Evolutionary conservation across 2,113 vertebrate species (phyloP), one percentile per base, ranked within the genome.

Genomic region (Recurvirostra avosetta): DNA sequence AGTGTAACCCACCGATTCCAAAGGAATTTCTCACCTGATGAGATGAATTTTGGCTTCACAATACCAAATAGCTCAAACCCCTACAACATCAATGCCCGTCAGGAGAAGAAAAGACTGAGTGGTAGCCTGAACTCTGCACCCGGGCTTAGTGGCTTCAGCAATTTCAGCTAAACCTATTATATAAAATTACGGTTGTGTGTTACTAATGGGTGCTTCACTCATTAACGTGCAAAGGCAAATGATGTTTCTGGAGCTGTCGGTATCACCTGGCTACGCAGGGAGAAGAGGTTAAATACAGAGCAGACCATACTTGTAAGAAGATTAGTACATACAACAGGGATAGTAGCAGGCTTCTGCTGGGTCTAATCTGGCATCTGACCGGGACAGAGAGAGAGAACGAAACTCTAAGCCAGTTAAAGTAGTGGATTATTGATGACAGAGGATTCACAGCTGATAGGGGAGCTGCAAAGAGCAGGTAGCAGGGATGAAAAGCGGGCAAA

Each of bases 301-400:
- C 91, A 96, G 63, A 88, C 87, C 63, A 83, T 73, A 83, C 66
- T 91, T 91, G 55, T 90, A 96, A 97, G 91, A 88, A 88, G 97
- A 97, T 96, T 97, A 97, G 84, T 62, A 66, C 32, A 27, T 70
- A 95, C 80, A 92, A 72, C 77, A 88, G 74, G 74, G 95, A 70
- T 79, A 95, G 94, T 87, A 90, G 49, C 74, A 86, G 84, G 89
- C 91, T 96, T 96, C 92, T 92, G 67, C 77, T 94, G 84, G 18
- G 40, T 96, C 81, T 96, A 95, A 96, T 95, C 93, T 96, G 94
- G 95, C 67, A 59, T 83, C 85, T 96, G 96, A 94, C 97, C 36
- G 8, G 67, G 84, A 87, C 80, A 85, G 62, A 93, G 94, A 94
- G 79, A 92, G 90, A 92, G 87, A 82, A 94, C 47, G 91, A 95